Conservation (phyloP, 2,797 vertebrate species). For the Loris lydekkerianus region DNA sequence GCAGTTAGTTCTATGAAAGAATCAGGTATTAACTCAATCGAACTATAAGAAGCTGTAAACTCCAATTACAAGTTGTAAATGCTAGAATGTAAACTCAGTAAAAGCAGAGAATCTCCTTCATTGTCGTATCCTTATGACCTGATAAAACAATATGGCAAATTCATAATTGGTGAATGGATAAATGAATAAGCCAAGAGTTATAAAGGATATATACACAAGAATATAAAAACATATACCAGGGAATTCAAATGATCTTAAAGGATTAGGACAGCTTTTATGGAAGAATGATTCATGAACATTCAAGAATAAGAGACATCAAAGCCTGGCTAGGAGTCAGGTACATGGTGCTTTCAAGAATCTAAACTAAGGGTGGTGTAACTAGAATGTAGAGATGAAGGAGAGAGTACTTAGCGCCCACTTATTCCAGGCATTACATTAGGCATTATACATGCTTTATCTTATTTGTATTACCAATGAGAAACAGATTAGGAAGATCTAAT, state of each 20-base stretch:
- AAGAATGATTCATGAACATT: background rate
- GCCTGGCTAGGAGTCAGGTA: background rate
- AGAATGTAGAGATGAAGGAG: background rate
- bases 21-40: background rate
- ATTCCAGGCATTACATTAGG: background rate
- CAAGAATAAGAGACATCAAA: background rate
- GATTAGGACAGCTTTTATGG: background rate
- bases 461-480: background rate
- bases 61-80: background rate
- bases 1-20: background rate
- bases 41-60: background rate
- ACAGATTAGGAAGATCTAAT: background rate
- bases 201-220: background rate
- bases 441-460: background rate
- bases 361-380: background rate
- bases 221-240: background rate
- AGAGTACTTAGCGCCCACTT: background rate
- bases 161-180: background rate
- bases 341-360: fast-evolving
- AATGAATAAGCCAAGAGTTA: background rate
- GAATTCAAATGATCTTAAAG: background rate
- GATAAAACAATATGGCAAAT: background rate
- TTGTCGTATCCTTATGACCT: background rate
- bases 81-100: background rate
- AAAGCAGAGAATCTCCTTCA: background rate